Conservation (phyloP, 2,888 invertebrate genomes). For the Leuctra nigra region DNA sequence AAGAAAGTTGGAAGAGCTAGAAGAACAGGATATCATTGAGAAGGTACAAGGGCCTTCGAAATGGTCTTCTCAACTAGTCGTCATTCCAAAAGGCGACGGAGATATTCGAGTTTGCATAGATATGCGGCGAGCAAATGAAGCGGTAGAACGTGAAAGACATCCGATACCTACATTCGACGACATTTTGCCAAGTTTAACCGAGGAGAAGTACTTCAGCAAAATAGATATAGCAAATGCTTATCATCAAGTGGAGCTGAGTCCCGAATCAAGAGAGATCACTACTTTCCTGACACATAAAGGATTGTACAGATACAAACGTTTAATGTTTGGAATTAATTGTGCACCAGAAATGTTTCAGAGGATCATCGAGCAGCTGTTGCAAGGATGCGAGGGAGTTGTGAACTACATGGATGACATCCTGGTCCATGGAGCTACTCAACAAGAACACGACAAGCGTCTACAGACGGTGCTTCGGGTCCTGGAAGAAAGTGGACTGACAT, state of each 20-base stretch:
- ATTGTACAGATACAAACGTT: constrained; percentile 37
- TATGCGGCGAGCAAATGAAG: too few species aligned
- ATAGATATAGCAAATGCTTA: constrained; percentile 37
- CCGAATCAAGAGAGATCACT: constrained; percentile 35
- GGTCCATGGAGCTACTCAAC: constrained; percentile 32
- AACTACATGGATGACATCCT: constrained; percentile 39
- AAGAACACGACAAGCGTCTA: constrained; percentile 25
- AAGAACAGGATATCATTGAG: constrained; percentile 19
- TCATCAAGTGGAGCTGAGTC: constrained; percentile 36
- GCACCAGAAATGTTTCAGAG: constrained; percentile 42
- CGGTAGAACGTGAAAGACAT: too few species aligned
- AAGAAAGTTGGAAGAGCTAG: constrained; percentile 29
- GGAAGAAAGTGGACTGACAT: constrained; percentile 27
- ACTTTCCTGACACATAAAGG: constrained; percentile 37
- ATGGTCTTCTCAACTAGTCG: constrained; percentile 32
- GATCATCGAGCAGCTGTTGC: constrained; percentile 35
- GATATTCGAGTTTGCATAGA: constrained; percentile 32
- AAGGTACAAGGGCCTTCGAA: constrained; percentile 23
- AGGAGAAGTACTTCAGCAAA: constrained; percentile 32
- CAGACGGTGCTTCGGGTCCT: constrained; percentile 30
- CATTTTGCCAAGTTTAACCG: constrained; percentile 30
- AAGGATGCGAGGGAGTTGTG: constrained; percentile 34
- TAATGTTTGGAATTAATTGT: constrained; percentile 39
- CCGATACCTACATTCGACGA: too few species aligned
- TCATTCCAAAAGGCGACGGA: constrained; percentile 31